phyloP scores from a whole-genome alignment of 1,140 invertebrate species.

The Ectropis grisescens region DNA sequence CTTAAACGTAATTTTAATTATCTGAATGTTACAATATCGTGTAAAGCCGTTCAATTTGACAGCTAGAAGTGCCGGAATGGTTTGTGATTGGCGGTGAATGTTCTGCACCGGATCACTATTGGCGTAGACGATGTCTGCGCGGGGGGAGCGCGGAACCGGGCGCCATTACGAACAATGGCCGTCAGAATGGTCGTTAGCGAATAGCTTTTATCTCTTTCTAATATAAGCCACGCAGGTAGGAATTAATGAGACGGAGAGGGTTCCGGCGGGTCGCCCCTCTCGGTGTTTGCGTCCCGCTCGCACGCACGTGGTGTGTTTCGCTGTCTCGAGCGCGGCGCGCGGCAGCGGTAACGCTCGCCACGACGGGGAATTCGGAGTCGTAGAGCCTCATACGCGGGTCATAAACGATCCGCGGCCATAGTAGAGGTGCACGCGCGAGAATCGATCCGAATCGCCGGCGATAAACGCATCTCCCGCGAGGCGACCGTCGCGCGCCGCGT shows the following conservation, averaged over 20 bases:
- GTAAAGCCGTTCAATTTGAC: slow-evolving; percentile 59
- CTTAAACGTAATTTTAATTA: too few relatives aligned
- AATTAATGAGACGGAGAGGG: slow-evolving; percentile 65
- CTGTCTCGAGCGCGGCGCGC: slow-evolving; percentile 52
- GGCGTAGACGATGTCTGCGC: slow-evolving; percentile 51
- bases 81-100: slow-evolving; percentile 69
- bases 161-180: slow-evolving; percentile 65
- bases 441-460: slow-evolving; percentile 65
- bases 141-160: slow-evolving; percentile 48
- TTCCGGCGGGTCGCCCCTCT: slow-evolving; percentile 33
- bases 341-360: slow-evolving; percentile 62
- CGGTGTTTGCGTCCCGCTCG: slow-evolving; percentile 30
- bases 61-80: slow-evolving; percentile 67
- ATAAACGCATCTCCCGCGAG: slow-evolving; percentile 66
- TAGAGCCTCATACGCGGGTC: slow-evolving; percentile 69
- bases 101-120: slow-evolving; percentile 66
- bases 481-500: slow-evolving; percentile 66
- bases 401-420: slow-evolving; percentile 70
- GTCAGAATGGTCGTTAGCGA: slow-evolving; percentile 58
- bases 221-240: slow-evolving; percentile 61
- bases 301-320: slow-evolving; percentile 36
- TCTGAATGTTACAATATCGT: slow-evolving; percentile 35
- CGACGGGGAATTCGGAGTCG: slow-evolving; percentile 66
- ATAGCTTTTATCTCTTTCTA: slow-evolving; percentile 69
- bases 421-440: slow-evolving; percentile 67